Evolutionary conservation across 2,113 vertebrate species (phyloP).

Genomic region (Periophthalmus modestus): DNA sequence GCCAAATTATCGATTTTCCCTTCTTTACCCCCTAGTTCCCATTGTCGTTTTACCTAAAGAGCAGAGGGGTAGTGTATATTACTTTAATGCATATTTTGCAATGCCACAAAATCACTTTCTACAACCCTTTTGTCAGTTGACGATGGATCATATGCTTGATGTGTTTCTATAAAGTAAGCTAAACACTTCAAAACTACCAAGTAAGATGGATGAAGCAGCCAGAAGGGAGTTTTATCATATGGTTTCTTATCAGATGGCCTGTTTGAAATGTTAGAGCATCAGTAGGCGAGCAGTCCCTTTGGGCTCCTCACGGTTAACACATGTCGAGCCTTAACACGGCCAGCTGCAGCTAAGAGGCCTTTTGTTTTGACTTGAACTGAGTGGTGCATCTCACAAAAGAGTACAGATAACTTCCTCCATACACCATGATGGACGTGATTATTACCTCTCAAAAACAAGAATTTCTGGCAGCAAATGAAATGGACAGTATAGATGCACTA

Average conservation of each 20-base stretch:
- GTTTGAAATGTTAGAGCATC: conserved; percentile 60
- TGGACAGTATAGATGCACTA: too few relatives aligned
- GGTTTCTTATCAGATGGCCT: conserved; percentile 56
- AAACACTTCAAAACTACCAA: conserved; percentile 27
- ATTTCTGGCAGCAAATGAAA: too few relatives aligned
- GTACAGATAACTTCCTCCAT: conserved; percentile 15
- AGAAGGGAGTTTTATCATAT: conserved; percentile 25
- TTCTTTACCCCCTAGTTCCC: too few relatives aligned
- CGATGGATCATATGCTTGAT: background rate
- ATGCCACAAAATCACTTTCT: background rate
- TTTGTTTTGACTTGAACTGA: conserved; percentile 51
- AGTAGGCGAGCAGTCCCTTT: conserved; percentile 30
- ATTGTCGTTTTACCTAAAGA: too few relatives aligned
- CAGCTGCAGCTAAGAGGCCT: conserved; percentile 43
- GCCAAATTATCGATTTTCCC: conserved; percentile 43
- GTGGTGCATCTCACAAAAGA: conserved; percentile 28
- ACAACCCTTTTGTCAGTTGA: too few relatives aligned
- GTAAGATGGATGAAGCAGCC: conserved; percentile 27
- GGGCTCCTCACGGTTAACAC: conserved; percentile 54
- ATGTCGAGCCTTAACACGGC: conserved; percentile 57
- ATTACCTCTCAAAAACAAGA: conserved; percentile 59
- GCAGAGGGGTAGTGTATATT: background rate
- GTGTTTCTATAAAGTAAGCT: background rate
- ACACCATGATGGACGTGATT: conserved; percentile 39
- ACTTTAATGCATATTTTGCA: background rate